Evolutionary conservation across 2,797 vertebrate species (phyloP), one percentile per base, ranked within the genome.

Genomic region (Schizothorax lantsangensis): DNA sequence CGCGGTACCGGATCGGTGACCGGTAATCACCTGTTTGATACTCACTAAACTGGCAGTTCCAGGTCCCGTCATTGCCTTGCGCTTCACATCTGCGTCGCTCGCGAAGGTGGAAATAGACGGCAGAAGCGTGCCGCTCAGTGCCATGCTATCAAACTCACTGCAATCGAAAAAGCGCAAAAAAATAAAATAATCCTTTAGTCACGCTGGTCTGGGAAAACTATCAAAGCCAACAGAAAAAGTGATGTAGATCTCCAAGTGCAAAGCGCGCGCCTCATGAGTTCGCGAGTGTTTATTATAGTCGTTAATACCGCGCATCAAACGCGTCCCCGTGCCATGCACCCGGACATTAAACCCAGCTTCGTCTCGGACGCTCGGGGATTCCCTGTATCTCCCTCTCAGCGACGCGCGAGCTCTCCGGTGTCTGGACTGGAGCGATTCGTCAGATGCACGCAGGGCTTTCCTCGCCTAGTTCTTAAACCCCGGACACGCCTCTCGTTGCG

Each of bases 71-170:
- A 30, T 23, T 14, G 84, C 26, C 40, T 47, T 97, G 90, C 95
- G 97, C 92, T 96, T 97, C 92, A 95, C 93, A 84, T 94, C 91
- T 86, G 97, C 93, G 89, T 94, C 95, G 92, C 95, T 96, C 92
- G 97, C 95, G 90, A 99, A 99, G 89, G 97, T 98, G 92, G 97
- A 96, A 92, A 99, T 98, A 87, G 98, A 97, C 36, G 98, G 98
- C 90, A 99, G 95, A 84, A 98, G 96, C 8, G 98, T 97, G 89
- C 97, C 96, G 92, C 97, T 96, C 95, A 99, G 95, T 91, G 98
- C 97, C 98, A 99, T 99, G 19, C 75, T 68, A 93, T 98, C 97
- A 92, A 96, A 96, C 93, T 98, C 98, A 95, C 96, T 98, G 95
- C 86, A 92, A 88, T 86, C 85, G 81, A 47, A 91, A 83, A 92